Base-by-base conservation (phyloP, 2,113 vertebrate genomes). In the Crypturellus undulatus region DNA sequence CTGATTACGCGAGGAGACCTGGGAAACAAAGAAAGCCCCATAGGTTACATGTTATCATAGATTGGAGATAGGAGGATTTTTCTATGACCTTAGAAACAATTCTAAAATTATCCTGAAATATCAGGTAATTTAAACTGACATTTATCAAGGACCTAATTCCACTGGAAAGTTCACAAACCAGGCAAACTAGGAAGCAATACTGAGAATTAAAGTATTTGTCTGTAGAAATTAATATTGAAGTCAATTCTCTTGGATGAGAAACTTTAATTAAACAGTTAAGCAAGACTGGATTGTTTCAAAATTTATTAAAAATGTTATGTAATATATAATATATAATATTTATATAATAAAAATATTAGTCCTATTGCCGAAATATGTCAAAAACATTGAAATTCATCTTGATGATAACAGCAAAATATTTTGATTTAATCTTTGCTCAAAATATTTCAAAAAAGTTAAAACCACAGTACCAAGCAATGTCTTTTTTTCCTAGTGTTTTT, bases 201-300 rank as follows among this genome's bases (percentile, higher is more conserved):
- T 87, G 54, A 56, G 82, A 34, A 67, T 34, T 95, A 1, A 93
- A 68, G 25, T 85, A 70, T 78, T 80, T 64, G 42, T 84, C 45
- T 71, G 54, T 36, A 2, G 2, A 93, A 87, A 78, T 85, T 91
- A 2, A 1, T 79, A 28, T 26, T 77, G 34, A 63, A 84, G 6
- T 67, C 6, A 85, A 4, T 83, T 69, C 51, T 78, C 38, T 64
- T 78, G 77, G 17, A 32, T 52, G 10, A 43, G 34, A 95, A 18
- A 59, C 10, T 93, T 88, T 47, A 68, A 89, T 91, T 93, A 84
- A 94, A 84, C 54, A 82, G 59, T 43, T 79, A 12, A 76, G 7
- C 0, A 0, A 93, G 32, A 56, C 51, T 60, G 10, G 7, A 30
- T 84, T 63, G 20, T 45, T 64, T 8, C 47, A 80, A 82, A 71